Conservation (phyloP, 2,113 vertebrate genomes). For the Falcunculus frontatus region DNA sequence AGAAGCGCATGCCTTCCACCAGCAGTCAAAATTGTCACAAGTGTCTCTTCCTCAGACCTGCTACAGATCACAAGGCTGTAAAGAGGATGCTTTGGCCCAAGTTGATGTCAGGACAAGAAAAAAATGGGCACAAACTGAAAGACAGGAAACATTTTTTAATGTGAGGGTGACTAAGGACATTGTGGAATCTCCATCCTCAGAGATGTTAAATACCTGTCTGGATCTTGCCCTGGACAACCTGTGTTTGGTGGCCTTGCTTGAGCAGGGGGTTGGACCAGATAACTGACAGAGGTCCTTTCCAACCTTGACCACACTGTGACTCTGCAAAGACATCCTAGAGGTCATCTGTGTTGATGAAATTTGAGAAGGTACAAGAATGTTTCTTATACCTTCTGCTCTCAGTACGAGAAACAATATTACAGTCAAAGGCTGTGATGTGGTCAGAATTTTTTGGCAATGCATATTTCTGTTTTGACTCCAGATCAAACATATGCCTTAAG, state of each 20-base stretch:
- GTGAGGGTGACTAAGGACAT: rapidly evolving
- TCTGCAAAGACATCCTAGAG: background rate
- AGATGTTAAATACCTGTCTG: background rate
- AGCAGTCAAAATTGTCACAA: background rate
- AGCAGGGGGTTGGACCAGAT: background rate
- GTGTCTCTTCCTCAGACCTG: background rate
- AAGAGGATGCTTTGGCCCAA: background rate
- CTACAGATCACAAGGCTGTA: background rate
- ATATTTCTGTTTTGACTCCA: background rate
- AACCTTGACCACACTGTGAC: background rate
- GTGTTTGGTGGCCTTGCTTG: background rate
- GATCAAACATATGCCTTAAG: background rate
- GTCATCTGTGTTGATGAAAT: background rate
- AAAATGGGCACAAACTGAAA: background rate
- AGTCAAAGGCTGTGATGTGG: background rate
- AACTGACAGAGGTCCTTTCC: background rate
- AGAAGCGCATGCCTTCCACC: background rate
- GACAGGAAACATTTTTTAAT: background rate
- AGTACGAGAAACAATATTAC: background rate
- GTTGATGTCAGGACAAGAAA: background rate
- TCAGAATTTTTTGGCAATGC: background rate
- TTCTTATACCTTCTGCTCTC: background rate
- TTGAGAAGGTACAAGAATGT: background rate
- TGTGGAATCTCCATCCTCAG: background rate
- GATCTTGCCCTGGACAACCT: background rate